phyloP scores from a whole-genome alignment of 1,140 invertebrate species.

The Physella acuta region DNA sequence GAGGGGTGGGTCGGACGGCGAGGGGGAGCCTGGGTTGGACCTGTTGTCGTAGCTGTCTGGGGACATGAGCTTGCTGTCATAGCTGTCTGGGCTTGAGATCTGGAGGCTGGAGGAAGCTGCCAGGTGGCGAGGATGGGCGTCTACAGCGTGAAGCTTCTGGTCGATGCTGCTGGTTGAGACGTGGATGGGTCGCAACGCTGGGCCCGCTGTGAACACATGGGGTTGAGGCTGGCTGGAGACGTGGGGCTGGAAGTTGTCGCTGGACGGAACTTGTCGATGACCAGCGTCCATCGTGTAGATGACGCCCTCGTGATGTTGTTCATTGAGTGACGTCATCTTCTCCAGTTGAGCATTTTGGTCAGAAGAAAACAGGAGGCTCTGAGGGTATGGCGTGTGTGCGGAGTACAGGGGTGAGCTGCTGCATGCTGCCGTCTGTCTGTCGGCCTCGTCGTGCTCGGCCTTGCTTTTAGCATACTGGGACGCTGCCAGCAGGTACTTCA shows the following conservation, averaged over 20 bases:
- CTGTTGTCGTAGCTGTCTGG: not conserved
- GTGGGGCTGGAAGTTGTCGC: not conserved
- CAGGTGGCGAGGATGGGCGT: not conserved
- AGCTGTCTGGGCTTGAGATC: not conserved
- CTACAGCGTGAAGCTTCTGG: not conserved
- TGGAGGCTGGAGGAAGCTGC: not conserved
- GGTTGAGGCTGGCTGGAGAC: too few relatives aligned
- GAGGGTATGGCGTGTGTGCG: too few relatives aligned
- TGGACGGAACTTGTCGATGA: not conserved
- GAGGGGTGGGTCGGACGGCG: not conserved
- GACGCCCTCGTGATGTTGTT: too few relatives aligned
- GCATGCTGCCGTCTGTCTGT: not conserved
- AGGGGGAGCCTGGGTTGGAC: not conserved
- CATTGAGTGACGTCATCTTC: not conserved
- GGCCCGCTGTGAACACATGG: not conserved
- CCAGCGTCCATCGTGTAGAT: too few relatives aligned
- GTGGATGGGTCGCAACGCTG: not conserved
- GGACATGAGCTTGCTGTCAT: not conserved
- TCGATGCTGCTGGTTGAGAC: not conserved
- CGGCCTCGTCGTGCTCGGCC: not conserved
- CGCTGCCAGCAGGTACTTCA: conserved; percentile 20
- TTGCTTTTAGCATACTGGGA: conserved; percentile 16
- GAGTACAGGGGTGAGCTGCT: not conserved
- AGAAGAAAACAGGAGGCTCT: conserved; percentile 1
- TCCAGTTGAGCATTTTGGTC: not conserved